Base-by-base conservation (phyloP, 2,888 invertebrate genomes). In the Pyrocoelia pectoralis region DNA sequence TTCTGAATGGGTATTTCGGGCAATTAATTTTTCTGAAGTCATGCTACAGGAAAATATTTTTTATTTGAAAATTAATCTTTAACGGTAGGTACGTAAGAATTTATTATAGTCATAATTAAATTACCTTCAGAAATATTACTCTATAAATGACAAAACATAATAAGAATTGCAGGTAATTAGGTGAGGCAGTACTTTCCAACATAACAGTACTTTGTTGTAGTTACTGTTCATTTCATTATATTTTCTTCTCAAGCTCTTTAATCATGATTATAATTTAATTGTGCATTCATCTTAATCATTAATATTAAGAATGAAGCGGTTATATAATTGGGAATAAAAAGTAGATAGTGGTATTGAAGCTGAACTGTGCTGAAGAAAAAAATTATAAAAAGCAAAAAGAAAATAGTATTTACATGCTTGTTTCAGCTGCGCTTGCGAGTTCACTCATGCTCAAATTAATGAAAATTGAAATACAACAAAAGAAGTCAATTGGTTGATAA, bases 131-230 rank as follows among this genome's bases (percentile, higher is more conserved):
- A 15, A 19, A 46, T 46, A 41, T 46, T 48, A 29, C 49, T 14
- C 43, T 24, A 15, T 41, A 41, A 43, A 54, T 41, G 41, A 54
- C 18, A 56, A 56, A 55, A 40, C 17, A 28, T 29, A 4, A 24
- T 43, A 43, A 55, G 43, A 55, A 46, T 55, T 55, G 55, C 13
- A 17, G 15, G 56, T 29, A 56, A 56, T 56, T 29, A 55, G 13
- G 6, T 28, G 13, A 41, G 43, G 46, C 9, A 46, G 46, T 18
- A 43, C 41, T 33, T 33, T n/a, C n/a, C 41, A 17, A 18, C 18
- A 17, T 46, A 46, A 46, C 46, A 46, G 46, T 46, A 46, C 19
- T 17, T 5, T 18, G 17, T 46, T 46, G 46, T 33, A 33, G 33
- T 46, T 46, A 43, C 15, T 43, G 17, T 17, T 46, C 17, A 17